Evolutionary conservation across 1,140 invertebrate genomes (phyloP), one percentile per base, ranked within the genome.

Genomic region (Mya arenaria): DNA sequence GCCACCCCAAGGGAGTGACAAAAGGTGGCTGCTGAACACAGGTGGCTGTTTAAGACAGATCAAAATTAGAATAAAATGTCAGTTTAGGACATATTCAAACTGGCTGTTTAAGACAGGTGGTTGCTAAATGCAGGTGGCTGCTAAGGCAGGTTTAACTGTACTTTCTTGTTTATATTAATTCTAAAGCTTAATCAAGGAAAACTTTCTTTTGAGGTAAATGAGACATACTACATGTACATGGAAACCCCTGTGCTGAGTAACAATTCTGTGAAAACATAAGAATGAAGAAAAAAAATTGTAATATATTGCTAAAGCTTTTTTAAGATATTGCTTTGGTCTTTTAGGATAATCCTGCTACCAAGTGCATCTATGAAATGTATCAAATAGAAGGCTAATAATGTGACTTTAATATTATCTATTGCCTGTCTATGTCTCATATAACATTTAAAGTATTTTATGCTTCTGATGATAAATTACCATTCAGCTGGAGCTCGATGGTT

Each of bases 71-170:
- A 63, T 32, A 28, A 63, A 63, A 63, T 63, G 60, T 63, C 60
- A 63, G 25, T 63, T 10, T 10, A 63, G 60, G 60, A 28, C 32
- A 63, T 63, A 63, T 30, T 63, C 60, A 63, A 63, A 10, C 60
- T 63, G 60, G 32, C 60, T 63, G 60, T 63, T 63, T 63, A 63
- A 63, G 60, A 63, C 60, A 63, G 60, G 25, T 63, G 60, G 60
- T 63, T 63, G 6, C 60, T 63, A n/a, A n/a, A n/a, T n/a, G 25
- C 23, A 63, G 23, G 25, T 34, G 60, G 60, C 25, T 63, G 60
- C 60, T 63, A 63, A 63, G 60, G 60, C 6, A 63, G 60, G 60
- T 63, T 63, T 19, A 63, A 63, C 60, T 63, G 60, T 28, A 63
- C 34, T n/a, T n/a, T 58, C 30, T 58, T 58, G 55, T n/a, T 58